Evolutionary conservation across 2,797 vertebrate genomes (phyloP).

Genomic region (Gephyroberyx darwinii): DNA sequence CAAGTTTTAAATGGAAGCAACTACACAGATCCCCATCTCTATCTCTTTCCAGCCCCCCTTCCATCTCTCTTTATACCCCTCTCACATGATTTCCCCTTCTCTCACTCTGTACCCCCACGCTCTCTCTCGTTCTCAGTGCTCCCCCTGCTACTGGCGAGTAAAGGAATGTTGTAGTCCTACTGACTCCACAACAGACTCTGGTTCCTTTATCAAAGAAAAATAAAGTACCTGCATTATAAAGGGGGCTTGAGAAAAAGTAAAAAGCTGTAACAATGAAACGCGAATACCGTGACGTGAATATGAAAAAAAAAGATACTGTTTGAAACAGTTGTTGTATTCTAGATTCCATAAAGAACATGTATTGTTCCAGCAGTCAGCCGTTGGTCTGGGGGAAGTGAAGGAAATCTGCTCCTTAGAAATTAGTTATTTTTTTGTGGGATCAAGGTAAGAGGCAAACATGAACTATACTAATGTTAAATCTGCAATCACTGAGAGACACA

Average conservation of each 20-base stretch:
- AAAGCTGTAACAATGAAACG: constrained; percentile 80
- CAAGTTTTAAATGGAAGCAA: constrained; percentile 85
- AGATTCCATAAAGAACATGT: constrained; percentile 80
- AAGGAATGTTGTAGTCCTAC: constrained; percentile 78
- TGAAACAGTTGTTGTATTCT: constrained; percentile 84
- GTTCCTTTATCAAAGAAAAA: constrained; percentile 75
- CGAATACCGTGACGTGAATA: constrained; percentile 78
- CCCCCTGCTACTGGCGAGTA: constrained; percentile 67
- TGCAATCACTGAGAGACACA: constrained; percentile 66
- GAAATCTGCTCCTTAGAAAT: constrained; percentile 75
- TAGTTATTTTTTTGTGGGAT: constrained; percentile 77
- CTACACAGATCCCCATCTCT: constrained; percentile 65
- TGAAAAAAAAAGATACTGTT: constrained; percentile 79
- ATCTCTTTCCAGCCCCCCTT: constrained; percentile 37
- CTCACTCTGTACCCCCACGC: constrained; percentile 48
- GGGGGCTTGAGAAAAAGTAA: constrained; percentile 71
- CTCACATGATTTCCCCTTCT: constrained; percentile 36
- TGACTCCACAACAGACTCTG: constrained; percentile 79
- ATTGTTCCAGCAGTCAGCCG: constrained; percentile 73
- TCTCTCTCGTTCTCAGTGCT: constrained; percentile 61
- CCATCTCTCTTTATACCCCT: constrained; percentile 36
- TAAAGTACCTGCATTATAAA: constrained; percentile 71
- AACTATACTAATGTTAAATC: constrained; percentile 76
- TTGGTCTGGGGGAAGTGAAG: constrained; percentile 75
- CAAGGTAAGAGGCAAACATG: constrained; percentile 74